Base-by-base conservation (phyloP, 2,888 invertebrate genomes). In the Leptinotarsa juncta region DNA sequence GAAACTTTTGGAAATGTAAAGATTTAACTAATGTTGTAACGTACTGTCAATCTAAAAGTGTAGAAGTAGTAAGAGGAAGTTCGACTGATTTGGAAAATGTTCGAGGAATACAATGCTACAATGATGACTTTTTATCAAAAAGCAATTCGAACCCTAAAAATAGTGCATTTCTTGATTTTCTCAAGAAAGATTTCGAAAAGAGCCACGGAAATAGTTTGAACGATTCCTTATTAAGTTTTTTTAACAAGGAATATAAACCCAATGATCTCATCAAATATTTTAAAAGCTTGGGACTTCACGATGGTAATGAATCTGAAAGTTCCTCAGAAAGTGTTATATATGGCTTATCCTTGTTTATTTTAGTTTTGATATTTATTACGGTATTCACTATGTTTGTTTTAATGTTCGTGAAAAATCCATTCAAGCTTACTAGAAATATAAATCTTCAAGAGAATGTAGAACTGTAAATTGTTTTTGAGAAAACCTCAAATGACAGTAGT, bases 81-180 rank as follows among this genome's bases (percentile, higher is more conserved):
- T 53, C 42, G 7, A 65, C 15, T 50, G 42, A 10, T 42, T 50
- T 18, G 7, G 53, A 65, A 7, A 71, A 71, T 26, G 65, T 71
- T 4, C 65, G 32, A 65, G 71, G 71, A 18, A 71, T 71, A 15
- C n/a, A 65, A 18, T 71, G 71, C 42, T n/a, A 71, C 10, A 42
- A 65, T 20, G 32, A 65, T 42, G 65, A 62, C n/a, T 62, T 62
- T 42, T 16, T 32, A 42, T 3, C 15, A 4, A 42, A 14, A 62
- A 62, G 26, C 15, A 4, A n/a, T 32, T 32, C 42, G 42, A 42
- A 42, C 10, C 10, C 32, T 4, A 32, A 62, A 42, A 62, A 62
- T n/a, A 18, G 42, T 32, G 16, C 42, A 18, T 62, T 62, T 32
- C 32, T 62, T 32, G 32, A 42, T 10, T 62, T 62, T 12, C 32